Conservation (phyloP, 2,797 vertebrate species). For the Gymnodraco acuticeps region DNA sequence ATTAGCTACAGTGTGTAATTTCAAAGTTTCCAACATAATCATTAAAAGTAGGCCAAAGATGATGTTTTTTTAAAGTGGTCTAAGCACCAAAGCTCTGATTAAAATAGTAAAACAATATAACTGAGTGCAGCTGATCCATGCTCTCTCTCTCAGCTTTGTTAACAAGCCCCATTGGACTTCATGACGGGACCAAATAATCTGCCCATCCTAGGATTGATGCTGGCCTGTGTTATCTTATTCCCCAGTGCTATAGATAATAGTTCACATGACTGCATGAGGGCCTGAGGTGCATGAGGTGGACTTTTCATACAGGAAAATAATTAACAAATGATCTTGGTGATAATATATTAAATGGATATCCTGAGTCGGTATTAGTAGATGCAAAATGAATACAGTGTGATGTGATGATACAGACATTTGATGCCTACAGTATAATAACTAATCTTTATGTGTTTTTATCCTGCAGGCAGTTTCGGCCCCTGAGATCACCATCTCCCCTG, state of each 20-base stretch:
- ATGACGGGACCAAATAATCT: constrained; percentile 43
- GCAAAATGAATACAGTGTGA: background rate
- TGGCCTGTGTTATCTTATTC: constrained; percentile 29
- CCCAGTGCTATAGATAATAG: constrained; percentile 22
- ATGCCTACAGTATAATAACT: background rate
- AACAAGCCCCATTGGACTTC: constrained; percentile 68
- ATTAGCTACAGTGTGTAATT: constrained; percentile 49
- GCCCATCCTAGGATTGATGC: constrained; percentile 40
- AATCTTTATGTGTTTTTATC: constrained; percentile 29
- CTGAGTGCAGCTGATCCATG: constrained; percentile 41
- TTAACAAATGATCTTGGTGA: background rate
- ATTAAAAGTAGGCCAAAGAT: background rate
- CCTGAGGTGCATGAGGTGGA: background rate
- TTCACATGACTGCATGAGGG: background rate
- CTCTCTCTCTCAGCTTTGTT: constrained; percentile 49
- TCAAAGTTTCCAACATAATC: constrained; percentile 24
- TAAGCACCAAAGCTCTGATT: constrained; percentile 20
- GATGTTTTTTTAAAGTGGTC: constrained; percentile 24
- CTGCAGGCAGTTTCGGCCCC: constrained; percentile 10
- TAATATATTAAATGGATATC: background rate
- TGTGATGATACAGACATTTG: too few relatives aligned
- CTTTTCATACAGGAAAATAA: background rate
- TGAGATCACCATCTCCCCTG: constrained; percentile 14
- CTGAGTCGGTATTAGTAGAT: background rate
- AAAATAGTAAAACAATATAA: constrained; percentile 20